Base-by-base conservation (phyloP, 1,140 invertebrate genomes). In the Ips nitidus region DNA sequence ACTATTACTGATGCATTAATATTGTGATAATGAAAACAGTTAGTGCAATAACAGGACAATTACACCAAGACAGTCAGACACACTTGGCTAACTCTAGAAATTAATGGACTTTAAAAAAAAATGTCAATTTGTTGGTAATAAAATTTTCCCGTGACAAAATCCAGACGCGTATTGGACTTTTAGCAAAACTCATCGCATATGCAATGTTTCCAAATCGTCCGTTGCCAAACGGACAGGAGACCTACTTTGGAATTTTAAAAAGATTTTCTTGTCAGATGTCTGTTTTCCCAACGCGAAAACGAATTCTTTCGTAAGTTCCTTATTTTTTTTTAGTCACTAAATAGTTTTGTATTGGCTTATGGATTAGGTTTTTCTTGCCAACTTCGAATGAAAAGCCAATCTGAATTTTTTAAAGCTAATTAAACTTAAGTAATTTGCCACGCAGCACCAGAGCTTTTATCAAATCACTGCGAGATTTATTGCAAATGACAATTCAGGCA, bases 141-240 rank as follows among this genome's bases (percentile, higher is more conserved):
- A 22, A 22, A 22, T 3, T 50, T 50, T 50, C 7, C 38, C 1
- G n/a, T 58, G 56, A 58, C 56, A 58, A 58, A 22, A 6, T 58
- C 2, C 56, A 40, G 56, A 58, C 56, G 40, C 22, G 22, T 58
- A 58, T 58, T 58, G 40, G 56, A 58, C 56, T 58, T 41, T 58
- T 7, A 58, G 56, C 40, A 58, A 22, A 22, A 58, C 56, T 70
- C 69, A 70, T 70, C 59, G 69, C 62, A 70, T 70, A 70, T 70
- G 69, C 69, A 70, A 64, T 65, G 69, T 58, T 70, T 69, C 61
- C 56, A 53, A 70, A 70, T 64, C 63, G 61, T 70, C 56, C 63
- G 63, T 65, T 58, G 37, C 41, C 1, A 6, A 58, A 58, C 22
- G 37, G 37, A 58, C 37, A 58, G 56, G 38, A 58, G 56, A 41